Base-by-base conservation (phyloP, 2,888 invertebrate genomes). In the Peribatodes rhomboidaria region DNA sequence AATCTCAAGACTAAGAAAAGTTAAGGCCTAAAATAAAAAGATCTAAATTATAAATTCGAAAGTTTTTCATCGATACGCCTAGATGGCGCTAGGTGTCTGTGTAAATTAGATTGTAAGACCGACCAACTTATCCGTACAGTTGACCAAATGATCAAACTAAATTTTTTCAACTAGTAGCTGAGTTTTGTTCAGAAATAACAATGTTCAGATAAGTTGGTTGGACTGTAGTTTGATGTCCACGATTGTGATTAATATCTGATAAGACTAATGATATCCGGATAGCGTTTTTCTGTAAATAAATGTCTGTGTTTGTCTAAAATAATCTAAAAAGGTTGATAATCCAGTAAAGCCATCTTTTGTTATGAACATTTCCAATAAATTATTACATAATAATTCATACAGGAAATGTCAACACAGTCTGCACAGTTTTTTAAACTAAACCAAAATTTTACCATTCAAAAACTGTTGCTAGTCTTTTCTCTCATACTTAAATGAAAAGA, bases 361-460 rank as follows among this genome's bases (percentile, higher is more conserved):
- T 42, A 16, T 2, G n/a, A 14, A 65, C 61, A 53, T 58, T 66
- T 66, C 50, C 42, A 16, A 50, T 49, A 20, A 62, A 66, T 66
- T 66, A 39, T 65, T 68, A 61, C 47, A n/a, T 61, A 61, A 60
- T 65, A 71, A 63, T 67, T 60, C 46, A 56, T 57, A 46, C 20
- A 46, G 39, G 49, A 59, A 44, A 52, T 42, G 54, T n/a, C 27
- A 10, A 39, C 4, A 22, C 13, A 13, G 37, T 18, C 4, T 35
- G 35, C 20, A 16, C 1, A 8, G n/a, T 31, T 27, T 47, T 13
- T 7, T 16, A 41, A 41, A 10, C 20, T 20, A 20, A 42, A 42
- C 1, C 2, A 37, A 10, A 37, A n/a, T 4, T 27, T 13, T 7
- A 2, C 11, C 2, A n/a, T 7, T n/a, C 0, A 2, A 0, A 22